Conservation (phyloP, 1,140 invertebrate genomes). For the Dreissena polymorpha region DNA sequence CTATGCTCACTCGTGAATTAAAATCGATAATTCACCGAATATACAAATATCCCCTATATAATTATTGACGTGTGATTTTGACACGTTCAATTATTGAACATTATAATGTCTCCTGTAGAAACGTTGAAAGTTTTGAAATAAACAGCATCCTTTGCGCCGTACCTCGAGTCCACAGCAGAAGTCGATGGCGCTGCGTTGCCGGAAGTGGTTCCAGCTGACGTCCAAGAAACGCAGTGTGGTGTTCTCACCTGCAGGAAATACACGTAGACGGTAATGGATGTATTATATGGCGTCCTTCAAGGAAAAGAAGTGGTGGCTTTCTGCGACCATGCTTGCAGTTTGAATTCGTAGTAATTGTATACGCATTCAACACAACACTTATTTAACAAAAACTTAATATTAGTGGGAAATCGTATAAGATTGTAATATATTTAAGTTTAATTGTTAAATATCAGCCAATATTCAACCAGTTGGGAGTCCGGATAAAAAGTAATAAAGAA, state of each 20-base stretch:
- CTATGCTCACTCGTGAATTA: too few relatives aligned
- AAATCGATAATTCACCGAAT: too few relatives aligned
- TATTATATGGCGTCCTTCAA: neutral
- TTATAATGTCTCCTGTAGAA: too few relatives aligned
- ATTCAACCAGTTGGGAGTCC: too few relatives aligned
- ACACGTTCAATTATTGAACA: too few relatives aligned
- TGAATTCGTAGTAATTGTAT: neutral
- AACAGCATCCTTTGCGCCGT: neutral
- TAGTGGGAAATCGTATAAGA: neutral
- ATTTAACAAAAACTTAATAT: too few relatives aligned
- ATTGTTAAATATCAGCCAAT: neutral
- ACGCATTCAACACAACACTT: neutral
- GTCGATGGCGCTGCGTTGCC: constrained; percentile 64
- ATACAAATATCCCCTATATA: too few relatives aligned
- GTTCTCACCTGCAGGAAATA: constrained; percentile 60
- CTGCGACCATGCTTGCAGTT: neutral
- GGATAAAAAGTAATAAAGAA: too few relatives aligned
- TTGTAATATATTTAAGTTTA: too few relatives aligned
- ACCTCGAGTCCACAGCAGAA: constrained; percentile 66
- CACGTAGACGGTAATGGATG: neutral
- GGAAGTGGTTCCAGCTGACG: constrained; percentile 73
- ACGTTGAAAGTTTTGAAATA: too few relatives aligned
- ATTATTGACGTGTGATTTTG: too few relatives aligned
- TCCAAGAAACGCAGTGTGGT: constrained; percentile 62
- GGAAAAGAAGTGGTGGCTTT: too few relatives aligned